Percentiles rank a stretch among this genome's conserved stretches.
These are phyloP conservation scores for Callyntrura sp. DNA, from an alignment of 2,888 invertebrate species.

Conservation along the genomic window DNA sequence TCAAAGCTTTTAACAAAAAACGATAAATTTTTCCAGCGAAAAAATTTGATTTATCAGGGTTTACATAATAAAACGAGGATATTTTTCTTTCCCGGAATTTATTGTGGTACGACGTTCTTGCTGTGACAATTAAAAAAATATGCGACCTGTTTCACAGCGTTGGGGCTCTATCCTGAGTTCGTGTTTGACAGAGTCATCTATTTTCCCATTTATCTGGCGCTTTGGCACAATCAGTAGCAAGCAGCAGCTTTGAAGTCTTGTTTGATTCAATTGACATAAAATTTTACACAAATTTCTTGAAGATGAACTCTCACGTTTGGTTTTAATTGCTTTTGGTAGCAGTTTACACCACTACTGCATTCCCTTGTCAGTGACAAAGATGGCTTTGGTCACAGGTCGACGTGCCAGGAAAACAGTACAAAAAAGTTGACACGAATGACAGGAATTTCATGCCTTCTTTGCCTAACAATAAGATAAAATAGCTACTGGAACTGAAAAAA, in stretches of 20 bases:
- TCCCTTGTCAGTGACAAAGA: conserved; percentile 34
- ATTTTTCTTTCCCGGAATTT: not conserved
- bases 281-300: conserved; percentile 21
- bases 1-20: conserved; percentile 13
- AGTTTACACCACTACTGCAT: not conserved
- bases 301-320: not conserved
- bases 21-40: conserved; percentile 10
- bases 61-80: not conserved
- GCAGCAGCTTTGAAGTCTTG: not conserved
- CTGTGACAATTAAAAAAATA: not conserved
- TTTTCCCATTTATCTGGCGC: not conserved
- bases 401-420: not conserved
- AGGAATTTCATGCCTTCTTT: conserved; percentile 25
- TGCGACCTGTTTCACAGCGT: conserved; percentile 14
- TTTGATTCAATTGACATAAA: not conserved
- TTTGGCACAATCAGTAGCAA: not conserved
- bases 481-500: conserved; percentile 54
- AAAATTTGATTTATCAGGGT: conserved; percentile 4
- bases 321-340: conserved; percentile 19
- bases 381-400: conserved; percentile 3
- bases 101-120: not conserved
- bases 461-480: not conserved
- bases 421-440: conserved; percentile 39
- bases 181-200: not conserved
- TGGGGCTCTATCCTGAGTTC: not conserved